Base-by-base conservation (phyloP, 2,113 vertebrate species). In the Halcyon malimbica region DNA sequence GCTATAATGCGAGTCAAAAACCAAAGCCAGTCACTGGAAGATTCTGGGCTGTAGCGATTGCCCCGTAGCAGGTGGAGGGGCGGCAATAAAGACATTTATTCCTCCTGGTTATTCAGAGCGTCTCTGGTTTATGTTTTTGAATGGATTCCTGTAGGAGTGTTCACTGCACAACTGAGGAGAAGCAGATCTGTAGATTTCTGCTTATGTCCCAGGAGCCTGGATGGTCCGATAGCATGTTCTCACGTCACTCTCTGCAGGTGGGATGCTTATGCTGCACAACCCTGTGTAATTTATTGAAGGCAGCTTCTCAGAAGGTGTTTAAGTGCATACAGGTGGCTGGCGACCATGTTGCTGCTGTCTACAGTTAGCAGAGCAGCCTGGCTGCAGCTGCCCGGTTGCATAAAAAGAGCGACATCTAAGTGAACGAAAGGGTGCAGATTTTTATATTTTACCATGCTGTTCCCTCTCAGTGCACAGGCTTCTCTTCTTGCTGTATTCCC, bases 21-120 rank as follows among this genome's bases (percentile, higher is more conserved):
- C 12, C 18, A 7, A 39, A 42, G 13, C 5, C 5, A 0, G 26
- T 19, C 18, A 0, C 5, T 3, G 1, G 2, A 16, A 6, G 18
- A 5, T 11, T 21, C 48, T 6, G 6, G 26, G 25, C 21, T 0
- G 8, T 5, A 11, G 46, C 6, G 10, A 1, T 25, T 14, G 1
- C 14, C 17, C 20, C 5, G 10, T 4, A 9, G 21, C 2, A 12
- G 24, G 19, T 9, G 4, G 19, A 9, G 18, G 18, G 59, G 19
- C 28, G 35, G 51, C 24, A n/a, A 0, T 24, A 19, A 21, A 3
- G 12, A 5, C 6, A 0, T 5, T 10, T 31, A 2, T 18, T 56
- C 2, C 1, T 13, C 8, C 7, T 10, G 26, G 5, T 53, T 13
- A 5, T 24, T 31, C 5, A 2, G 31, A 39, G 31, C 3, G 2